A percentile compares a stretch with the other conserved stretches of the same genome.
phyloP scores from a whole-genome alignment of 2,797 vertebrate genomes.

The Coregonus suidteri region DNA sequence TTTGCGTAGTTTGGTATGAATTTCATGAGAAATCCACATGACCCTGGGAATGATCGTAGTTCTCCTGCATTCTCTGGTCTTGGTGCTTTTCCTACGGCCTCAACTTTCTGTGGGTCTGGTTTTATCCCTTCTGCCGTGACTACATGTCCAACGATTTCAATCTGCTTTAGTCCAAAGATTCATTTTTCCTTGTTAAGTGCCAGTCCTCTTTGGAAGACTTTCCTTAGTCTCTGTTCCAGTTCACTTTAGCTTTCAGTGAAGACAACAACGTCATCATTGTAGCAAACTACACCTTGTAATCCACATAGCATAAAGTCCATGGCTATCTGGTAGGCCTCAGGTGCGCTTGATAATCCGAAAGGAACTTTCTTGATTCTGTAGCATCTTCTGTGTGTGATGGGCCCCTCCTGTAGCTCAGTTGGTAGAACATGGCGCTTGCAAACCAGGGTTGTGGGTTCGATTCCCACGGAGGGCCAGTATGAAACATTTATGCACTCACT shows the following conservation, averaged over 20 bases:
- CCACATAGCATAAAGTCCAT: conserved; percentile 23
- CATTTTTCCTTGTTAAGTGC: conserved; percentile 21
- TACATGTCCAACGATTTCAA: conserved; percentile 30
- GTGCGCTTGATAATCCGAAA: conserved; percentile 25
- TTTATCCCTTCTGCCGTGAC: conserved; percentile 29
- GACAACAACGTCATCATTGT: conserved; percentile 21
- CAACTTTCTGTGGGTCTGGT: conserved; percentile 13
- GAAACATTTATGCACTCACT: too few relatives aligned
- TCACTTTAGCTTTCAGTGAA: conserved; percentile 11
- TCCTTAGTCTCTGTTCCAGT: conserved; percentile 27
- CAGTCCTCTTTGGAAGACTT: conserved; percentile 24
- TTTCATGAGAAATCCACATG: conserved; percentile 31
- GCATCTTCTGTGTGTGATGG: conserved; percentile 33
- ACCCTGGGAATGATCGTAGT: conserved; percentile 19
- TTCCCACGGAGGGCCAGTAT: too few relatives aligned
- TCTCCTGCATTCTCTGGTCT: conserved; percentile 16
- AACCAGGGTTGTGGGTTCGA: too few relatives aligned
- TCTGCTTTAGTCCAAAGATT: conserved; percentile 15
- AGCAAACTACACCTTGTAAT: conserved; percentile 7
- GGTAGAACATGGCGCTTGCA: too few relatives aligned
- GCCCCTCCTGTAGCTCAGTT: too few relatives aligned
- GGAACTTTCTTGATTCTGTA: conserved; percentile 16
- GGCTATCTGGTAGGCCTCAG: conserved; percentile 24
- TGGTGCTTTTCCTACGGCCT: conserved; percentile 22
- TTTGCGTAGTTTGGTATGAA: conserved; percentile 30